Percentiles rank a stretch among this genome's conserved stretches.
Conservation (phyloP, 1,140 invertebrate genomes). For the Branchinecta lindahli region DNA sequence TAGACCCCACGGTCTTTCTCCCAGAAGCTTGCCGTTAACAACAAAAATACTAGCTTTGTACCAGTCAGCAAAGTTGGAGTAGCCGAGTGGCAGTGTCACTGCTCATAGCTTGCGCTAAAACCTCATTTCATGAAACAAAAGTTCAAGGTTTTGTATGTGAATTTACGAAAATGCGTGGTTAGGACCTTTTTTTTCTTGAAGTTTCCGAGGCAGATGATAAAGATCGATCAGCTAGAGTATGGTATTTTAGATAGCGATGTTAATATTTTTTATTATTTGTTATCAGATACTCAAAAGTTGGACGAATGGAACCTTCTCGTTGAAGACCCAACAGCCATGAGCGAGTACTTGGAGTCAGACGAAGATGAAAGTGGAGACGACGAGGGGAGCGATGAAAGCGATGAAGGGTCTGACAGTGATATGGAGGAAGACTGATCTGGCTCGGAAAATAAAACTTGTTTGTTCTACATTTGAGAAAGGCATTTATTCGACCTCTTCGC, state of each 20-base stretch:
- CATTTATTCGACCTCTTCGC: no score
- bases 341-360: neutral
- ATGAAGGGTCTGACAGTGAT: neutral
- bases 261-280: neutral
- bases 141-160: no score
- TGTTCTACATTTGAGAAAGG: no score
- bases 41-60: no score
- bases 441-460: no score
- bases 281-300: neutral
- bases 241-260: neutral
- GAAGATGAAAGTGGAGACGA: neutral
- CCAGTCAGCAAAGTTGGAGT: no score
- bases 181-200: neutral
- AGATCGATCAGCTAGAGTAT: neutral
- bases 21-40: no score
- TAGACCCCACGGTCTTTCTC: no score
- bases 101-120: no score
- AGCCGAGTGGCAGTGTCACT: no score
- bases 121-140: no score
- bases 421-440: neutral
- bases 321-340: constrained; percentile 2
- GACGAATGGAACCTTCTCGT: neutral
- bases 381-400: neutral
- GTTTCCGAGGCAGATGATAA: neutral
- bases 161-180: no score